Base-by-base conservation (phyloP, 1,140 invertebrate species). In the Anastatus disparis region DNA sequence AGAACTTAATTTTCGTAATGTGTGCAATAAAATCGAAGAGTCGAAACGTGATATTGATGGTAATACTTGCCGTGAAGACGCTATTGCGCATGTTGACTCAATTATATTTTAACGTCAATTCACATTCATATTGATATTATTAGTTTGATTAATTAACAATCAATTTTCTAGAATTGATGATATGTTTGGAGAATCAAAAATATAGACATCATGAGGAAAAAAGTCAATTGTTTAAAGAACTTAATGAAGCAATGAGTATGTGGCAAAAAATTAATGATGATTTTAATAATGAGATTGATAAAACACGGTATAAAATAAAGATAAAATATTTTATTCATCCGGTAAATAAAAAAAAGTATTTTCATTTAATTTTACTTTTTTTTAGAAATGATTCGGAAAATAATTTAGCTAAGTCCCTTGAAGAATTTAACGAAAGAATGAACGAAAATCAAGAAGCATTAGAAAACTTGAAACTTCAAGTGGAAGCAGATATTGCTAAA, bases 151-250 rank as follows among this genome's bases (percentile, higher is more conserved):
- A 65, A 38, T 53, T 7, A 50, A 38, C n/a, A 20, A 42, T 62
- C 35, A 52, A 50, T 27, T 64, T 50, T 56, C 31, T 12, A 78
- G 78, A 65, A 8, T 46, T 72, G 8, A 74, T 65, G 29, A 24
- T 2, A 13, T 44, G 67, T 10, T 62, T 79, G 46, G 70, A 77
- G 10, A 26, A 73, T 3, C 74, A 79, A 65, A 74, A 74, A 56
- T 0, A 29, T 2, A 66, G 38, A 12, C 64, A 77, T 42, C 20
- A 72, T 44, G 71, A 78, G 20, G 4, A 1, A 59, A 50, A 46
- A 31, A 1, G 15, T n/a, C 52, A 48, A 22, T 31, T 56, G 15
- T 13, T n/a, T 1, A 7, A 58, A 2, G 1, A 61, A 42, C 17
- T 61, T 42, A 22, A 38, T 0, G 27, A 22, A 20, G 17, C 13